Conservation (phyloP, 2,888 invertebrate genomes). For the Saturnia japonica region DNA sequence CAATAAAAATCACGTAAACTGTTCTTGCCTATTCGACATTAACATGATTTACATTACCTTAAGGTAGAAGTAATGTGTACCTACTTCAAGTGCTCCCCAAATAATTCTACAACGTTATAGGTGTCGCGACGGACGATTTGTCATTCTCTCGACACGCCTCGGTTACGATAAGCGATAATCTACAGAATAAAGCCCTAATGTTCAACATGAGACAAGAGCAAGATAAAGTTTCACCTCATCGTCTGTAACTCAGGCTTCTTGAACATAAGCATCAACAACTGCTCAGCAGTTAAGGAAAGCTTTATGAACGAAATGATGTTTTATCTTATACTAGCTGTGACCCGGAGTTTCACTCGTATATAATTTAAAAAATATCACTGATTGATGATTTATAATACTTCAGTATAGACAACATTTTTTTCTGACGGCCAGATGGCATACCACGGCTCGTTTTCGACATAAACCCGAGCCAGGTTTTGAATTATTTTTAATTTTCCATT, state of each 20-base stretch:
- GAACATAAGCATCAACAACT: neutral
- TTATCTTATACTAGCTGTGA: no score
- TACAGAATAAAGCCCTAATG: neutral
- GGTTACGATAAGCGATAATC: neutral
- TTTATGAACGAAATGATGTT: no score
- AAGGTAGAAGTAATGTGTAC: no score
- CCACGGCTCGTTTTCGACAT: no score
- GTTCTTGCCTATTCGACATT: neutral
- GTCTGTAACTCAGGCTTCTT: neutral
- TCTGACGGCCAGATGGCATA: no score
- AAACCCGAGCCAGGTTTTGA: no score
- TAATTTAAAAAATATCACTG: no score
- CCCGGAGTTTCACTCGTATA: no score
- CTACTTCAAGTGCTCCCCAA: neutral
- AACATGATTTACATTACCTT: neutral
- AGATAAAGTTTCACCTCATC: neutral
- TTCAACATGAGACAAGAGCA: neutral
- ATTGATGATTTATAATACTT: no score
- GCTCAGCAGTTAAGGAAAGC: no score
- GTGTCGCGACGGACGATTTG: neutral
- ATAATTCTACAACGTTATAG: neutral
- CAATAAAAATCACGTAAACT: neutral
- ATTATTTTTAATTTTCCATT: no score
- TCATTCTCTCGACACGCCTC: constrained; percentile 12
- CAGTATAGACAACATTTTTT: no score